These are phyloP conservation scores for Coryphaenoides rupestris DNA, from an alignment of 2,113 vertebrate species.

Conservation along the genomic window DNA sequence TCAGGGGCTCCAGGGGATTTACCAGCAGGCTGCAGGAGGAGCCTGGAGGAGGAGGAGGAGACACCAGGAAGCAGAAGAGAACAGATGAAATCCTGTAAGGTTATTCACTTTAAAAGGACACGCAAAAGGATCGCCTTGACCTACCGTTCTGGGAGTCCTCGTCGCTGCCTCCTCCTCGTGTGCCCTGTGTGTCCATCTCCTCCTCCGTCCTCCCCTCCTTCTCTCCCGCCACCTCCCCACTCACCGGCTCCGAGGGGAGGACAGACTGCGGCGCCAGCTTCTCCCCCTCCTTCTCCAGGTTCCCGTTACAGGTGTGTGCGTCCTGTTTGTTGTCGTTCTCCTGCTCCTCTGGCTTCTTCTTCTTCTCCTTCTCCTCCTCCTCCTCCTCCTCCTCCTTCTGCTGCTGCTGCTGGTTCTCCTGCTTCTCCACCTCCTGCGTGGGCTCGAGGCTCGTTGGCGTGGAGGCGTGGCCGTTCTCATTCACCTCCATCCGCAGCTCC, in stretches of 20 bases:
- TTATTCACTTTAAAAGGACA: background rate
- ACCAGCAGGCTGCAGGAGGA: constrained; percentile 83
- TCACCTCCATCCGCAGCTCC: constrained; percentile 69
- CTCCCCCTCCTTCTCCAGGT: background rate
- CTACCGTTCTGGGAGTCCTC: background rate
- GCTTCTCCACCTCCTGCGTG: constrained; percentile 32
- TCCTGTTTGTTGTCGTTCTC: constrained; percentile 26
- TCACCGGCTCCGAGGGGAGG: background rate
- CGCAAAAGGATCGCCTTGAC: background rate
- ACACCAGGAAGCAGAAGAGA: background rate
- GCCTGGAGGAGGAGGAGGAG: constrained; percentile 51
- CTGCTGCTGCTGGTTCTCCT: constrained; percentile 42
- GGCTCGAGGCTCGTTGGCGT: constrained; percentile 39
- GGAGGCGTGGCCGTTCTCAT: constrained; percentile 76
- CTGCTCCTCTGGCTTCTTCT: constrained; percentile 32
- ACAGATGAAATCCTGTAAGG: background rate
- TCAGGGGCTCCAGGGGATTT: constrained; percentile 90
- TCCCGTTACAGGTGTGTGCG: background rate
- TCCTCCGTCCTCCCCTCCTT: constrained; percentile 16
- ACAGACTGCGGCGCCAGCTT: too few relatives aligned
- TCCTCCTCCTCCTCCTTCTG: constrained; percentile 13
- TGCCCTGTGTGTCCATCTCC: constrained; percentile 3
- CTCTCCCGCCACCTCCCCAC: background rate
- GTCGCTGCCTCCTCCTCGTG: constrained; percentile 18
- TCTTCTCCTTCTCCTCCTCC: constrained; percentile 37